Percentiles rank a stretch among this genome's conserved stretches.
phyloP scores from a whole-genome alignment of 2,113 vertebrate species.

The Ovis aries region DNA sequence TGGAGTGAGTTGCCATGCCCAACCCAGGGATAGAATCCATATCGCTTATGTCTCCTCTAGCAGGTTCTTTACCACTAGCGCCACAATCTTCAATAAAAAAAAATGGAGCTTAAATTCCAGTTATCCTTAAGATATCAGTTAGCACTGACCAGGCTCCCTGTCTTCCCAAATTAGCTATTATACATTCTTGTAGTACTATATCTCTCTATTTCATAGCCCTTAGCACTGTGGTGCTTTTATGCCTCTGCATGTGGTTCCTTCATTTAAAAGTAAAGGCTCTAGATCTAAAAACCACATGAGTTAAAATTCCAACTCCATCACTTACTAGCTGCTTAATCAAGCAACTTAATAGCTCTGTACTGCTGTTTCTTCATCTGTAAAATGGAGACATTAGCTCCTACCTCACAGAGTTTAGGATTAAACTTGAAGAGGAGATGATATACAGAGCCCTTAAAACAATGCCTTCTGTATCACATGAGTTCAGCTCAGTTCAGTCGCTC shows the following conservation, averaged over 20 bases:
- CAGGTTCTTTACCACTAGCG: neutral
- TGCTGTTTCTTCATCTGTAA: neutral
- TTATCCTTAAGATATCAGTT: neutral
- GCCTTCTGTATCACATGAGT: neutral
- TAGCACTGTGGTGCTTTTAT: neutral
- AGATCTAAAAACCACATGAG: neutral
- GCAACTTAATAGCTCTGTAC: neutral
- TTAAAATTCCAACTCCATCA: neutral
- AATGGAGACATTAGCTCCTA: neutral
- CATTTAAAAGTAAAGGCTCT: neutral
- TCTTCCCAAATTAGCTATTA: neutral
- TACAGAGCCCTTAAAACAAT: neutral
- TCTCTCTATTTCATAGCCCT: neutral
- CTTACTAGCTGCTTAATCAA: neutral
- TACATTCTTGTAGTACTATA: neutral
- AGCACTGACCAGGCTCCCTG: neutral
- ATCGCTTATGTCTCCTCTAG: neutral
- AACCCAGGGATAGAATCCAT: neutral
- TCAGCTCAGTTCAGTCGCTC: too few species aligned
- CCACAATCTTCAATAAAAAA: neutral
- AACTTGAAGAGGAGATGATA: neutral
- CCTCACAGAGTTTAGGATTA: neutral
- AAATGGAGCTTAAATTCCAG: neutral
- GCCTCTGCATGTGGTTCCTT: neutral
- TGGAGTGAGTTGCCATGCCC: neutral